Conservation (phyloP, 1,140 invertebrate species). For the Leucophenga varia region DNA sequence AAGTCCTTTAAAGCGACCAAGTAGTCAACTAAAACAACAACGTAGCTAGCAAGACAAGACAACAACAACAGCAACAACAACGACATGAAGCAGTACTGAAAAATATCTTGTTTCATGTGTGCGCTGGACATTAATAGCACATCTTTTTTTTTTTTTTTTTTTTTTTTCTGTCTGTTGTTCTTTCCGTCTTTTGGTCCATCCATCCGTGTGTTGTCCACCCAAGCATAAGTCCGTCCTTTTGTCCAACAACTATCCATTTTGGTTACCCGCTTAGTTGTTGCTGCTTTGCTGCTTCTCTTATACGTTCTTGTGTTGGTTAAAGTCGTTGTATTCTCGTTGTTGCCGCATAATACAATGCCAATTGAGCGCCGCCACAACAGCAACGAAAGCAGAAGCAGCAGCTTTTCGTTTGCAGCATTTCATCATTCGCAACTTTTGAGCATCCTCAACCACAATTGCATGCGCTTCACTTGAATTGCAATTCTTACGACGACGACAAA, state of each 20-base stretch:
- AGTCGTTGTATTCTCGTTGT: not conserved
- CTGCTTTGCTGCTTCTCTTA: conserved; percentile 11
- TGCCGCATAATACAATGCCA: too few relatives aligned
- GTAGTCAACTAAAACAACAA: not conserved
- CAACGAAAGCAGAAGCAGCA: conserved; percentile 8
- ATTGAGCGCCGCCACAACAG: not conserved
- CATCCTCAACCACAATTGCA: too few relatives aligned
- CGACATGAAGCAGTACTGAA: conserved; percentile 34
- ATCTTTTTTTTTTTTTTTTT: too few relatives aligned
- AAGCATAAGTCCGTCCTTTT: conserved; percentile 5
- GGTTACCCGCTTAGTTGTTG: too few relatives aligned
- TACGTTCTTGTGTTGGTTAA: not conserved
- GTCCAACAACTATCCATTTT: too few relatives aligned
- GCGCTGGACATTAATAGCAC: conserved; percentile 53
- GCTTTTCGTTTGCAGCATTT: conserved; percentile 38
- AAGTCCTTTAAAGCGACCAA: too few relatives aligned
- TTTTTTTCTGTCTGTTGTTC: too few relatives aligned
- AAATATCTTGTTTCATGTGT: conserved; percentile 56
- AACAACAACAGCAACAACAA: conserved; percentile 30
- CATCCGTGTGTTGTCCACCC: too few relatives aligned
- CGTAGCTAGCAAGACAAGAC: too few relatives aligned
- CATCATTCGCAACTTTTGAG: conserved; percentile 37
- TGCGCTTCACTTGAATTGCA: too few relatives aligned
- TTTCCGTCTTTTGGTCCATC: too few relatives aligned
- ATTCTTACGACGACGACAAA: too few relatives aligned